Conservation (phyloP, 1,140 invertebrate species). For the Trichonephila inaurata region DNA sequence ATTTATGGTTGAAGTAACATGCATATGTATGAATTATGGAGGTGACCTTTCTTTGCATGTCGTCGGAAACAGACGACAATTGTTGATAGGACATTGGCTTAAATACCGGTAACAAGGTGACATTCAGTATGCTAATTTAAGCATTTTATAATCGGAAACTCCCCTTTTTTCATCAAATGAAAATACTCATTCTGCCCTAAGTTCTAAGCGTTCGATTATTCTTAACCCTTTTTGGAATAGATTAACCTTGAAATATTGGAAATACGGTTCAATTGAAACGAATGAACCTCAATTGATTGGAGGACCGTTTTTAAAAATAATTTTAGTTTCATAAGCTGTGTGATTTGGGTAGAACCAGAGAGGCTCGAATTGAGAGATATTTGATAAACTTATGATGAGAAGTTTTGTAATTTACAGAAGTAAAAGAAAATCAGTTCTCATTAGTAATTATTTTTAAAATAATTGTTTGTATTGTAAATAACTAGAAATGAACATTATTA, state of each 20-base stretch:
- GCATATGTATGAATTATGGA: constrained; percentile 39
- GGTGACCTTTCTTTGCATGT: constrained; percentile 42
- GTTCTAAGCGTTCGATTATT: background rate
- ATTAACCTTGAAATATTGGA: background rate
- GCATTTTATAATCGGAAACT: background rate
- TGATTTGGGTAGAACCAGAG: background rate
- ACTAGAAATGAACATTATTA: no score
- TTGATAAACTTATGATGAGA: background rate
- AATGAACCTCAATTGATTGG: background rate
- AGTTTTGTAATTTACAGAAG: background rate
- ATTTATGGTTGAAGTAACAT: constrained; percentile 24
- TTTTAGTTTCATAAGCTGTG: background rate
- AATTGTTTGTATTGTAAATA: no score
- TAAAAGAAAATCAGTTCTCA: background rate
- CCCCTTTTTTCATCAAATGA: background rate
- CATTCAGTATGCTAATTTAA: constrained; percentile 54
- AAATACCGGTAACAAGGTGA: constrained; percentile 24
- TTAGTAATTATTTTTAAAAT: background rate
- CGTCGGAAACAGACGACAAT: constrained; percentile 29
- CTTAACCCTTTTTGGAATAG: background rate
- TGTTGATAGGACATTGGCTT: constrained; percentile 3
- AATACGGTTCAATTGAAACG: background rate
- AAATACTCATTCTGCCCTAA: background rate
- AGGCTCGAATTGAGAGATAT: background rate
- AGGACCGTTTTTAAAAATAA: background rate